Conservation (phyloP, 2,888 invertebrate genomes). For the Girardia tigrina region DNA sequence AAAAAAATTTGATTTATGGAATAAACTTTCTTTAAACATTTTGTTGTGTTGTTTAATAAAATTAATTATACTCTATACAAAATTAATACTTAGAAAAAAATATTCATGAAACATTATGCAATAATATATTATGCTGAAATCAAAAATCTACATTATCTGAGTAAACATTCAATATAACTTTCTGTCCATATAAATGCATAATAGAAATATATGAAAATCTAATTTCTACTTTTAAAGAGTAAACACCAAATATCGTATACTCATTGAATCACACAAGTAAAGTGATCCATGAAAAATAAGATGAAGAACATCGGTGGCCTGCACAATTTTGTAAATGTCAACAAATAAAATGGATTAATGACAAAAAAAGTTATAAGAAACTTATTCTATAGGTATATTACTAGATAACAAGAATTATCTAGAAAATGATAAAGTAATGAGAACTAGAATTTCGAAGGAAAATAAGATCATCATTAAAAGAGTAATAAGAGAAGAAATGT, state of each 20-base stretch:
- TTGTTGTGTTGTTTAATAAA: no score
- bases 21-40: no score
- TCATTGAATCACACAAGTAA: background rate
- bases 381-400: background rate
- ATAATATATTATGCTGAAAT: conserved; percentile 19
- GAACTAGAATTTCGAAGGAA: background rate
- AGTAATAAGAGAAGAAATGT: background rate
- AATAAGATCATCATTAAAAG: background rate
- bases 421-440: background rate
- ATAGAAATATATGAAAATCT: conserved; percentile 17
- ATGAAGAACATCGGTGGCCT: conserved; percentile 1
- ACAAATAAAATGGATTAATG: background rate
- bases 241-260: background rate
- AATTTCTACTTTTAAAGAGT: conserved; percentile 3
- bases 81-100: no score
- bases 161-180: background rate
- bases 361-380: background rate
- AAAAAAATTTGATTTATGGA: no score
- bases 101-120: conserved; percentile 1
- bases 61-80: no score
- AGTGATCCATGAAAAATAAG: background rate
- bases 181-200: conserved; percentile 18
- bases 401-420: background rate
- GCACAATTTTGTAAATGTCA: background rate
- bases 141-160: conserved; percentile 12